Conservation (phyloP, 2,797 vertebrate species). For the Kryptopterus vitreolus region DNA sequence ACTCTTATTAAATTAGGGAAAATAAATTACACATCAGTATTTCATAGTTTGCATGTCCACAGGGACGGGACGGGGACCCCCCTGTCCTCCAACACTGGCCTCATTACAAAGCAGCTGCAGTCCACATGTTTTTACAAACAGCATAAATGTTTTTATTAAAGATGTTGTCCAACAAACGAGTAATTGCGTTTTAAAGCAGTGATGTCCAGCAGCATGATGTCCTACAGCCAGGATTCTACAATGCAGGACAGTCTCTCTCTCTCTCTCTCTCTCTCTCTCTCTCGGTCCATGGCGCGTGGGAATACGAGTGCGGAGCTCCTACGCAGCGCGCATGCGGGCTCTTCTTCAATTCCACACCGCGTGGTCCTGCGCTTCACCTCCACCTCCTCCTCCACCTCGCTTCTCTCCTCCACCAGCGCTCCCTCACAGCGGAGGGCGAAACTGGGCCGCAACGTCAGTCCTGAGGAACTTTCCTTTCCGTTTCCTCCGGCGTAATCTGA, state of each 20-base stretch:
- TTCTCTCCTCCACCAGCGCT: constrained; percentile 36
- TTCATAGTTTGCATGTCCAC: constrained; percentile 39
- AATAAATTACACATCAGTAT: constrained; percentile 52
- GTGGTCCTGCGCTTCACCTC: constrained; percentile 24
- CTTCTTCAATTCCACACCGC: constrained; percentile 22
- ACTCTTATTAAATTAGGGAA: constrained; percentile 58
- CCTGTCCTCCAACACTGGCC: constrained; percentile 35
- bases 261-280: neutral
- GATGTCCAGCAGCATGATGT: constrained; percentile 23
- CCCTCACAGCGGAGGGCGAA: constrained; percentile 47
- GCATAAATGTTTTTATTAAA: constrained; percentile 4
- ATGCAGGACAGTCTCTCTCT: neutral
- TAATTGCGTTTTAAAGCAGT: constrained; percentile 16
- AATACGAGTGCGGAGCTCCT: constrained; percentile 36
- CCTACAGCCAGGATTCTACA: constrained; percentile 17
- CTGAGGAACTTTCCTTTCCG: constrained; percentile 45
- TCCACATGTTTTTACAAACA: constrained; percentile 34
- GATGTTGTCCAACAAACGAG: constrained; percentile 33
- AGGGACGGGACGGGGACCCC: constrained; percentile 15
- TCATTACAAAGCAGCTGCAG: constrained; percentile 40
- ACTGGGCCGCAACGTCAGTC: constrained; percentile 30
- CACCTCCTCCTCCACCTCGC: neutral
- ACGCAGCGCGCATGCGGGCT: constrained; percentile 38
- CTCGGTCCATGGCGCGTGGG: constrained; percentile 22
- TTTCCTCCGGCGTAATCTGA: constrained; percentile 42